Percentiles rank a stretch among this genome's conserved stretches.
Conservation (phyloP, 2,888 invertebrate genomes). For the Spisula solida region DNA sequence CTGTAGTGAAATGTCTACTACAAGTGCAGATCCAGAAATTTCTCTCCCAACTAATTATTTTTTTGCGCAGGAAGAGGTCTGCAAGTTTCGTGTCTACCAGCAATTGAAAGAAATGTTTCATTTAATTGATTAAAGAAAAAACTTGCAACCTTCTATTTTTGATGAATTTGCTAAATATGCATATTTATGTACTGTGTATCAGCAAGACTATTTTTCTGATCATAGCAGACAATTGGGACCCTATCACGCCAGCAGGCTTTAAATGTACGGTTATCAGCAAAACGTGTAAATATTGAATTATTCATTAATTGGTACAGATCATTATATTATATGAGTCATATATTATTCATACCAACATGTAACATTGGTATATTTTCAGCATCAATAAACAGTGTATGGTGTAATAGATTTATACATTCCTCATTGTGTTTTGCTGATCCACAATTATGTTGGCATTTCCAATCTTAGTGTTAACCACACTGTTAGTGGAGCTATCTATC, state of each 20-base stretch:
- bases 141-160: too few species aligned
- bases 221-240: too few species aligned
- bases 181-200: too few species aligned
- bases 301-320: not conserved
- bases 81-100: too few species aligned
- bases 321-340: not conserved
- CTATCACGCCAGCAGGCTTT: too few species aligned
- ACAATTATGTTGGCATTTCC: constrained; percentile 32
- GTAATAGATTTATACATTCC: not conserved
- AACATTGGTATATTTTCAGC: constrained; percentile 15
- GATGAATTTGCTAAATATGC: not conserved
- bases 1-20: too few species aligned
- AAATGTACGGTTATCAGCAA: too few species aligned
- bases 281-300: too few species aligned
- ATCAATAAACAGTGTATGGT: constrained; percentile 20
- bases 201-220: too few species aligned
- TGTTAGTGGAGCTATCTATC: constrained; percentile 27
- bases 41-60: too few species aligned
- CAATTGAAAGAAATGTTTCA: not conserved
- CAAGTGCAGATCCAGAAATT: too few species aligned
- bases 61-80: too few species aligned
- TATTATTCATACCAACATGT: not conserved
- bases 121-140: not conserved
- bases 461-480: constrained; percentile 30
- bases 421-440: not conserved